phyloP scores from a whole-genome alignment of 2,888 invertebrate species.

The Drosophila fungiperda region DNA sequence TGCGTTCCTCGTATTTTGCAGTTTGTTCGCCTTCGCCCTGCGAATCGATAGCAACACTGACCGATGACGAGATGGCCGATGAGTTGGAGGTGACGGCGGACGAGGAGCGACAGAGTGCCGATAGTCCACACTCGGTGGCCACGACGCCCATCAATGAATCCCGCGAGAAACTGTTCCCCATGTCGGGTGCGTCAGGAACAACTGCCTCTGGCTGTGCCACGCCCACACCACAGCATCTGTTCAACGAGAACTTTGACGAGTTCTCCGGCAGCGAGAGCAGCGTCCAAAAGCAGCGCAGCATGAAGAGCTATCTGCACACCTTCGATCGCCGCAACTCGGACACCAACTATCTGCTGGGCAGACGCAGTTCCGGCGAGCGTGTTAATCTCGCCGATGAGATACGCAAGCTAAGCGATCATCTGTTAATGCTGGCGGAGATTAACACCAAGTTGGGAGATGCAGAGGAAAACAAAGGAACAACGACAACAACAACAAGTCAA shows the following conservation, averaged over 20 bases:
- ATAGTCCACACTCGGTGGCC: constrained; percentile 64
- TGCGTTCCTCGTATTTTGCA: constrained; percentile 82
- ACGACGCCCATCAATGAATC: constrained; percentile 82
- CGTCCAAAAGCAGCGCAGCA: constrained; percentile 73
- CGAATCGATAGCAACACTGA: constrained; percentile 90
- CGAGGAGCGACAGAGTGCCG: constrained; percentile 59
- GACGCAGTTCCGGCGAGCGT: constrained; percentile 87
- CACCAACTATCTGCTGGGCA: constrained; percentile 88
- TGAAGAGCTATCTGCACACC: constrained; percentile 85
- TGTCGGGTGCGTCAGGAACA: constrained; percentile 76
- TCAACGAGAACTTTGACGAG: constrained; percentile 75
- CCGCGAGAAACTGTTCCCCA: constrained; percentile 82
- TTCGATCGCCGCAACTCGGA: constrained; percentile 92
- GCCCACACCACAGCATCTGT: constrained; percentile 75
- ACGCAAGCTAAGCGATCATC: constrained; percentile 92
- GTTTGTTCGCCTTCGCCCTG: constrained; percentile 93
- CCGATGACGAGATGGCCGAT: constrained; percentile 86
- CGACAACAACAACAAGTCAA: constrained; percentile 21
- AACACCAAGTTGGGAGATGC: constrained; percentile 84
- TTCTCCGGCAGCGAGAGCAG: constrained; percentile 71
- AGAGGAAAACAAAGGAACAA: background rate
- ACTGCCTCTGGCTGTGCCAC: constrained; percentile 72
- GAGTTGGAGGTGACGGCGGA: constrained; percentile 38
- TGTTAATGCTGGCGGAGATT: constrained; percentile 90
- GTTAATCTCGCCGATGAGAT: constrained; percentile 93